Conservation (phyloP, 2,888 invertebrate species). For the Caenorhabditis angaria region DNA sequence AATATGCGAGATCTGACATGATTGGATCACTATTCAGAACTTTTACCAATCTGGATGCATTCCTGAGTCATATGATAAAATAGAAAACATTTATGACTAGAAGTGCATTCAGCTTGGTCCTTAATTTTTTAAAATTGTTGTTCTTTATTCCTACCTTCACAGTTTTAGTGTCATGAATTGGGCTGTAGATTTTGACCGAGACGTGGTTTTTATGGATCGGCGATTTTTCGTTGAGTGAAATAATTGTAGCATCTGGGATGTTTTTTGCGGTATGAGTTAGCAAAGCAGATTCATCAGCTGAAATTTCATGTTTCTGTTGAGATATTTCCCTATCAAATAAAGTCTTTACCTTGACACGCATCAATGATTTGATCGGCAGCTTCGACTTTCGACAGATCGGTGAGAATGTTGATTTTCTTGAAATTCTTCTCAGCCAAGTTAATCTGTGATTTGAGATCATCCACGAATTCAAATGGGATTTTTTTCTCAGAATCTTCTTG, state of each 20-base stretch:
- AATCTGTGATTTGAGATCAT: conserved; percentile 40
- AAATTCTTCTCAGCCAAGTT: conserved; percentile 36
- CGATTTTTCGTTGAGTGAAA: conserved; percentile 40
- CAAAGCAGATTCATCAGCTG: conserved; percentile 33
- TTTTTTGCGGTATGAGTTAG: conserved; percentile 27
- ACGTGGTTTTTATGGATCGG: conserved; percentile 42
- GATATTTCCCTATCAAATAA: too few relatives aligned
- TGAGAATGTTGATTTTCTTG: conserved; percentile 35
- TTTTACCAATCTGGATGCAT: too few relatives aligned
- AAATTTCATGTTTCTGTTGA: too few relatives aligned
- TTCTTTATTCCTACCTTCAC: conserved; percentile 39
- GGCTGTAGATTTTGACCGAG: conserved; percentile 41
- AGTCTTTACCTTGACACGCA: conserved; percentile 14
- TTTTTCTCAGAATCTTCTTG: conserved; percentile 45
- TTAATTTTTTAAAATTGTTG: too few relatives aligned
- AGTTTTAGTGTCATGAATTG: conserved; percentile 40
- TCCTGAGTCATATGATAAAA: background rate
- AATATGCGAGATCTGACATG: too few relatives aligned
- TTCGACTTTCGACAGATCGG: conserved; percentile 35
- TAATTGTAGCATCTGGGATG: conserved; percentile 37
- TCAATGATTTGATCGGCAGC: conserved; percentile 42
- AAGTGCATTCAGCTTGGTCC: background rate
- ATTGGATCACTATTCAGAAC: too few relatives aligned
- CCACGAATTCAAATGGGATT: conserved; percentile 42
- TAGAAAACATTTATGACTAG: background rate